Base-by-base conservation (phyloP, 92 coral and sea anemone species). In the Palythoa heliodiscus region DNA sequence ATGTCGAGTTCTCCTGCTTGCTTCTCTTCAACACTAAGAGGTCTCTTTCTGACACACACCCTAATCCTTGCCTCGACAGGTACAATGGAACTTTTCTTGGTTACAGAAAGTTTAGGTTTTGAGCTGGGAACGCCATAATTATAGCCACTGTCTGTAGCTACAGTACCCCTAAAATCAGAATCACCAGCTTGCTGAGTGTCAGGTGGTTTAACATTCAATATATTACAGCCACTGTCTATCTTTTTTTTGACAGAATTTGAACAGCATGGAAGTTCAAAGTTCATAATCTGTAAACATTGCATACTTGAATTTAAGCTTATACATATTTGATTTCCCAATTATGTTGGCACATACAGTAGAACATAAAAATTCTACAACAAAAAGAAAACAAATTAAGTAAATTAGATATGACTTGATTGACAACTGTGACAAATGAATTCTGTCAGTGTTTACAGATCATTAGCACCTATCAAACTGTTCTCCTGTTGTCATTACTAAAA, bases 11-110 rank as follows among this genome's bases (percentile, higher is more conserved):
- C 91, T 23, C 83, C 82, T 11, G n/a, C 14, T 12, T 74, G 85
- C 3, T 72, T 24, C 87, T 94, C 98, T 54, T 83, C 89, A 11
- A 71, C 64, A 73, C 93, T 87, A 11, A 91, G 85, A 15, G 97
- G 98, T 47, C 98, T 82, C 68, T 94, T 94, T 14, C 98, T 88
- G 54, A 94, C 98, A 90, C 98, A 94, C 48, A 94, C 98, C 82
- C 87, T 89, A 78, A 94, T 94, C 64, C 84, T 90, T 39, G 95
- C 85, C 66, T 78, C 87, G 6, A 70, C 39, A 4, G 86, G 25
- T 53, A 54, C 20, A 23, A n/a, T 60, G 20, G 47, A 66, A 24
- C 69, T 52, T 13, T 75, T 71, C 76, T 90, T 92, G 71, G 83
- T 12, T 82, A 83, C 81, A 38, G 92, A 71, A 14, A 73, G 86